Percentiles rank a stretch among this genome's conserved stretches.
phyloP scores from a whole-genome alignment of 1,140 invertebrate species.

The Pseudoatta argentina region DNA sequence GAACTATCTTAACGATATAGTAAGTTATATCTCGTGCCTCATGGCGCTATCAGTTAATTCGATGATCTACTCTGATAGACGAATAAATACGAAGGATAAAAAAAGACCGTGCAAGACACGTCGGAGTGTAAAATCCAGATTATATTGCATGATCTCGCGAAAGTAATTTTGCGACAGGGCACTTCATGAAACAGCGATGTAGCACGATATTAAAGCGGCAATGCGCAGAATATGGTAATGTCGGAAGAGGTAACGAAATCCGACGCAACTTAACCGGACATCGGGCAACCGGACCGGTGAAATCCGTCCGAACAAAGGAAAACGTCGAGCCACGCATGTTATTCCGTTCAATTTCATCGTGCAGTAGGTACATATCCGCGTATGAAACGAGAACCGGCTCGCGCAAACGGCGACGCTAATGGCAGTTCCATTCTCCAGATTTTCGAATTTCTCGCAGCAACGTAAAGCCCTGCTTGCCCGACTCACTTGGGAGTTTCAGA shows the following conservation, averaged over 20 bases:
- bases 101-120: neutral
- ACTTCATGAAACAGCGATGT: constrained; percentile 29
- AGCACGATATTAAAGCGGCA: constrained; percentile 75
- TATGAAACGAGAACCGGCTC: constrained; percentile 36
- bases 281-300: constrained; percentile 33
- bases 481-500: constrained; percentile 51
- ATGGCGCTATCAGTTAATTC: constrained; percentile 63
- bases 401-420: constrained; percentile 67
- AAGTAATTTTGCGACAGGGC: constrained; percentile 57
- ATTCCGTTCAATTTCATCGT: constrained; percentile 76
- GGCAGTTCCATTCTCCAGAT: constrained; percentile 66
- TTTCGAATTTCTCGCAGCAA: constrained; percentile 73
- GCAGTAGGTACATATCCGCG: constrained; percentile 57
- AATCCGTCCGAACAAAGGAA: constrained; percentile 75
- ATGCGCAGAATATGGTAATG: constrained; percentile 78
- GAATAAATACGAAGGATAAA: neutral
- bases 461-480: constrained; percentile 29
- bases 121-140: constrained; percentile 16
- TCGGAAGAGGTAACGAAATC: constrained; percentile 67
- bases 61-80: constrained; percentile 20
- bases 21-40: constrained; percentile 61
- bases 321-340: constrained; percentile 67
- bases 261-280: constrained; percentile 66
- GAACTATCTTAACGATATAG: constrained; percentile 55
- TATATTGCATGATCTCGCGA: constrained; percentile 3